Percentiles rank a stretch among this genome's conserved stretches.
Evolutionary conservation across 2,888 invertebrate species (phyloP).

Genomic region (Cephus pulcher): DNA sequence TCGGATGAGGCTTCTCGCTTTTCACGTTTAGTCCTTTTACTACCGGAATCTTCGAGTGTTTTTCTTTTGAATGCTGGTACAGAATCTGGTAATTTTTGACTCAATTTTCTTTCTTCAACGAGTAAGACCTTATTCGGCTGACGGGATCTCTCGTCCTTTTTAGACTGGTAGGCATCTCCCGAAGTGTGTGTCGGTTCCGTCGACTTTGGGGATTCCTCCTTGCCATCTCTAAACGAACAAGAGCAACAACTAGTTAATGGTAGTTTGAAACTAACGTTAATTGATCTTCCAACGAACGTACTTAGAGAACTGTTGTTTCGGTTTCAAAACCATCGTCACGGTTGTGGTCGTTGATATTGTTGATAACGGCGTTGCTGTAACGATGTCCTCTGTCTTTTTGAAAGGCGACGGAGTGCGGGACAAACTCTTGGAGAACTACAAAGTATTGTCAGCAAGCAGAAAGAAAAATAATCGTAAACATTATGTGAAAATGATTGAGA

Average conservation of each 20-base stretch:
- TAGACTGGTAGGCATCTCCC: conserved; percentile 55
- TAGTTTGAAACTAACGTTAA: too few relatives aligned
- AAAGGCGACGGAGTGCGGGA: conserved; percentile 91
- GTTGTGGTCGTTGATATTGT: neutral
- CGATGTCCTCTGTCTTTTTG: conserved; percentile 71
- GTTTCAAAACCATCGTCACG: conserved; percentile 12
- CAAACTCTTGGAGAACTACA: conserved; percentile 77
- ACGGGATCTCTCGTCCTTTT: conserved; percentile 55
- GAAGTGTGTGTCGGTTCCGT: conserved; percentile 45
- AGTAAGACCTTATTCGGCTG: conserved; percentile 42
- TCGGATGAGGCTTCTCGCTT: conserved; percentile 59
- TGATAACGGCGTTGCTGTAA: conserved; percentile 42
- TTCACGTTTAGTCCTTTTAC: conserved; percentile 52
- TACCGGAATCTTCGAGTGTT: conserved; percentile 44
- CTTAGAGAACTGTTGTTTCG: neutral
- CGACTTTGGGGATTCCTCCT: conserved; percentile 57
- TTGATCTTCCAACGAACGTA: too few relatives aligned
- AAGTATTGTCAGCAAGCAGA: conserved; percentile 4
- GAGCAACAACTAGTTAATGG: neutral
- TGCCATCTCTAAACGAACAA: conserved; percentile 48
- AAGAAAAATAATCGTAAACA: conserved; percentile 6
- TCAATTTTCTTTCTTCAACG: conserved; percentile 55
- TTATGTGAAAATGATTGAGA: conserved; percentile 10
- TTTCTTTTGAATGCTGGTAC: conserved; percentile 44
- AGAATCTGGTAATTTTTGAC: conserved; percentile 47